Base-by-base conservation (phyloP, 2,888 invertebrate species). In the Hemithea aestivaria region DNA sequence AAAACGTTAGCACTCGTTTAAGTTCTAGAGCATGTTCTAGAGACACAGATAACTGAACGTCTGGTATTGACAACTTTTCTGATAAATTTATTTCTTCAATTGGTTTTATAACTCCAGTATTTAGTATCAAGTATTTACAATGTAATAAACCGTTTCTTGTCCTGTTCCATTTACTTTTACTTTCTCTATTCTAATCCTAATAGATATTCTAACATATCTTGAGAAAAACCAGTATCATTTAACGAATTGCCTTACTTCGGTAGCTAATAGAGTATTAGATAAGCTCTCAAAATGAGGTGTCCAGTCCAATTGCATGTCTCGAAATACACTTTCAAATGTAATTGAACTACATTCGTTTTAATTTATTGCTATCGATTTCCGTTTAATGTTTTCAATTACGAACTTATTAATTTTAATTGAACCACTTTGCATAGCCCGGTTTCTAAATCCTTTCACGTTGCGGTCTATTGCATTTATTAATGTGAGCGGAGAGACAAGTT, bases 391-490 rank as follows among this genome's bases (percentile, higher is more conserved):
- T 47, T 49, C 46, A 43, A 53, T 51, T 49, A 53, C 47, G 22
- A 47, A 46, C 48, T 46, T 49, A 52, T 54, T 52, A 48, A 45
- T 39, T 51, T 60, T 58, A 55, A 62, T 62, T 56, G 56, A 30
- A 46, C 56, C 25, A 43, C 47, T 57, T 58, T 51, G 50, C 43
- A 48, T 53, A 38, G 40, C 48, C 55, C 45, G 40, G 59, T 62
- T 66, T 43, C 37, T 42, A 48, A 55, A 49, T 53, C 59, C 58
- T 60, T 65, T 66, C 66, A 58, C 62, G 48, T 54, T 63, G 56
- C 60, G 62, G 63, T 63, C 16, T 16, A 49, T 44, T 50, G 55
- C 49, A 56, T 61, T 62, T 66, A 65, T 67, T 68, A 51, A 58
- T 51, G 53, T 62, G 56, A 66, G 60, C 63, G 54, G 48, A 35